These are phyloP conservation scores for Pygoscelis antarcticus DNA, from an alignment of 2,113 vertebrate genomes.

Conservation along the genomic window DNA sequence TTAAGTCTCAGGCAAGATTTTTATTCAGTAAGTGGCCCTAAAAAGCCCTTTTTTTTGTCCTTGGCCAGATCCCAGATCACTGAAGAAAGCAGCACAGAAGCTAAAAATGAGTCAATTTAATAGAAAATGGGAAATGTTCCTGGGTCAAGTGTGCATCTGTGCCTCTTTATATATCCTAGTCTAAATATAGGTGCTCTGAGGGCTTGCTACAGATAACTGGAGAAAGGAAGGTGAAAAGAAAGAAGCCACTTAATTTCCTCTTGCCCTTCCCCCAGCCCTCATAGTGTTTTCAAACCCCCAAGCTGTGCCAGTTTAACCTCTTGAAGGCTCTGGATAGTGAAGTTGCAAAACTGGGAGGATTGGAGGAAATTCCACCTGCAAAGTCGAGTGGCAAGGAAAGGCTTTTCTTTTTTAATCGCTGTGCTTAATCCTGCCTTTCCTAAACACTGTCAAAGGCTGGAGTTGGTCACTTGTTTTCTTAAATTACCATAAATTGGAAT, in stretches of 20 bases:
- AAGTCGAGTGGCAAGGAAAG: slow-evolving; percentile 45
- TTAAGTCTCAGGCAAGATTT: slow-evolving; percentile 19
- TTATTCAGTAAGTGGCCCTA: slow-evolving; percentile 16
- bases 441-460: slow-evolving; percentile 47
- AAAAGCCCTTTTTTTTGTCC: neutral
- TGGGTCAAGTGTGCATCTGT: slow-evolving; percentile 55
- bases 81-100: slow-evolving; percentile 11
- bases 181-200: slow-evolving; percentile 55
- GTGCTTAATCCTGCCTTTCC: slow-evolving; percentile 65
- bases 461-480: slow-evolving; percentile 77
- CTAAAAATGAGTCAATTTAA: slow-evolving; percentile 57
- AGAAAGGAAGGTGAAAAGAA: slow-evolving; percentile 53
- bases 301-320: slow-evolving; percentile 55
- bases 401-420: slow-evolving; percentile 62
- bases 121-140: slow-evolving; percentile 48
- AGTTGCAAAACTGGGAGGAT: neutral
- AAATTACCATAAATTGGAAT: slow-evolving; percentile 74
- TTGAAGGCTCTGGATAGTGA: slow-evolving; percentile 1
- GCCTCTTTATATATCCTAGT: slow-evolving; percentile 40
- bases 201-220: slow-evolving; percentile 33
- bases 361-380: slow-evolving; percentile 57
- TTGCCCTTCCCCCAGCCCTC: neutral
- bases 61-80: slow-evolving; percentile 37
- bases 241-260: slow-evolving; percentile 66
- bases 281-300: slow-evolving; percentile 7